These are phyloP conservation scores for Ceyx cyanopectus DNA, from an alignment of 2,113 vertebrate species.

Conservation along the genomic window DNA sequence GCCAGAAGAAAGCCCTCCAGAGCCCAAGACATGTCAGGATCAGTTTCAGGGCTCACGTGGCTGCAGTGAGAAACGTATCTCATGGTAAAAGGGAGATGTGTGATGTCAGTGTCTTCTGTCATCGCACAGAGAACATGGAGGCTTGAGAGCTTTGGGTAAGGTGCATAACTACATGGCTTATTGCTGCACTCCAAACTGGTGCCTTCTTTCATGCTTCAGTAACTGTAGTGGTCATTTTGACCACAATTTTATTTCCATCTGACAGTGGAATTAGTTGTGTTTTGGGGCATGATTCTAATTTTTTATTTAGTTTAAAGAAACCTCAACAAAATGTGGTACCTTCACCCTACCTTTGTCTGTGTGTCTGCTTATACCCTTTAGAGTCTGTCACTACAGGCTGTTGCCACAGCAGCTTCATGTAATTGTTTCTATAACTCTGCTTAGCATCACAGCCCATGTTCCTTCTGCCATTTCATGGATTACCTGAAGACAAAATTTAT, in stretches of 20 bases:
- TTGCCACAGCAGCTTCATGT: neutral
- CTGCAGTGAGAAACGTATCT: accelerated
- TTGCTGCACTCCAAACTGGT: neutral
- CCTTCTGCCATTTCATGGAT: neutral
- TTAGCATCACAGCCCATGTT: neutral
- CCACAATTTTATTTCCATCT: neutral
- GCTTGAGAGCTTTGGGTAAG: neutral
- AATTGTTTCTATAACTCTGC: neutral
- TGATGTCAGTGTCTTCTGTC: neutral
- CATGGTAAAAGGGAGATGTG: neutral
- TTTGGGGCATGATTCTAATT: neutral
- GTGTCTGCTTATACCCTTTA: neutral
- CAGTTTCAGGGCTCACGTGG: neutral
- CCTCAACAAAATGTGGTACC: neutral
- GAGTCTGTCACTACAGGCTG: neutral
- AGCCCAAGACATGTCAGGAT: neutral
- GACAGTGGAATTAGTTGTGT: neutral
- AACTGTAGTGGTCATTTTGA: neutral
- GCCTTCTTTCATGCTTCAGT: neutral
- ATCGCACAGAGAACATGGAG: accelerated
- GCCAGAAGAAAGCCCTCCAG: neutral
- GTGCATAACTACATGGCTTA: accelerated
- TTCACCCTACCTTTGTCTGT: neutral
- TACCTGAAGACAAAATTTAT: neutral
- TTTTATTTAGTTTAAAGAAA: neutral